Evolutionary conservation across 2,113 vertebrate species (phyloP).

Genomic region (Corynorhinus townsendii): DNA sequence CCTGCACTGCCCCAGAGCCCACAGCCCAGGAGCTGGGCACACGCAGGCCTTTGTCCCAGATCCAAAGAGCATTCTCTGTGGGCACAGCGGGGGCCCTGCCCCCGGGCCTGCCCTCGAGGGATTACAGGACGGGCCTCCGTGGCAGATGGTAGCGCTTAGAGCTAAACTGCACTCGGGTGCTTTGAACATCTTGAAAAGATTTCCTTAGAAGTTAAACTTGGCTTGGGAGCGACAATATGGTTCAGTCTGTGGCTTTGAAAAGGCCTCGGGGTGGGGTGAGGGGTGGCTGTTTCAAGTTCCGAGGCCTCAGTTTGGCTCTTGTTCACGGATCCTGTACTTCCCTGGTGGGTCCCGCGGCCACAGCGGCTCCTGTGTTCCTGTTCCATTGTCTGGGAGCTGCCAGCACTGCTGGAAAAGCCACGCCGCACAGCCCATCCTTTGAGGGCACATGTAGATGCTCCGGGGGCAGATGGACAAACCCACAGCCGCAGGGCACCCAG

Average conservation of each 20-base stretch:
- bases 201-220: slow-evolving; percentile 74
- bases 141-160: slow-evolving; percentile 76
- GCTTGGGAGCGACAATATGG: slow-evolving; percentile 69
- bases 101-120: not conserved
- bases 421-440: not conserved
- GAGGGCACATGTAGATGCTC: not conserved
- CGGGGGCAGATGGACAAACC: not conserved
- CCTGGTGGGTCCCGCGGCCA: not conserved
- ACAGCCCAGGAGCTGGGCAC: not conserved
- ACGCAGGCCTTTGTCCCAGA: not conserved
- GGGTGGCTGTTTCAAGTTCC: not conserved
- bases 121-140: not conserved
- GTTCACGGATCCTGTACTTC: not conserved
- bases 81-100: slow-evolving; percentile 59
- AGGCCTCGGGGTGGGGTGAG: slow-evolving; percentile 26
- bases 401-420: not conserved
- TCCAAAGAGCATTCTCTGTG: slow-evolving; percentile 29
- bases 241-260: slow-evolving; percentile 65
- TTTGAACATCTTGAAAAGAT: slow-evolving; percentile 78
- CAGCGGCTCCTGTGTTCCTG: not conserved
- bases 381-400: slow-evolving; percentile 21
- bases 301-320: not conserved
- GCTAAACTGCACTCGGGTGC: slow-evolving; percentile 24
- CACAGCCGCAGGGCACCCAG: rapidly evolving
- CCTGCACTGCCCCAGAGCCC: not conserved